Evolutionary conservation across 2,113 vertebrate genomes (phyloP), one percentile per base, ranked within the genome.

Genomic region (Donacobius atricapilla): DNA sequence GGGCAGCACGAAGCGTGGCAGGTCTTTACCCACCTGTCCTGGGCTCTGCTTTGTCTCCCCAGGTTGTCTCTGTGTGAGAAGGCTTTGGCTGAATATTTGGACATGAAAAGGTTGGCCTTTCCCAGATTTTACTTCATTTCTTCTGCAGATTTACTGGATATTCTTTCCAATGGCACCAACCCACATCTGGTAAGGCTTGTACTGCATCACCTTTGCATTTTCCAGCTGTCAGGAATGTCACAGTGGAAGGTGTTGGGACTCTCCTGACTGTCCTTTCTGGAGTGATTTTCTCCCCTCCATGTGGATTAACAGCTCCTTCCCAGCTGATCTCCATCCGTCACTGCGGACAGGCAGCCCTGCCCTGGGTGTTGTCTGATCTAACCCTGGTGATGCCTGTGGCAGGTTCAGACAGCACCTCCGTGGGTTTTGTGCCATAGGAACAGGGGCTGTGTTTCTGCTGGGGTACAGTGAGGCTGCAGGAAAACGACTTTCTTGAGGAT

Each of bases 101-200:
- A 99, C 94, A 99, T 98, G 91, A 99, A 99, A 94, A 98, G 99
- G 27, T 96, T 99, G 76, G 98, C 98, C 42, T 99, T 99, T 90
- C 99, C 99, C 48, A 98, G 99, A 24, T 99, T 99, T 97, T 99
- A 99, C 96, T 99, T 99, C 95, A 98, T 99, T 94, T 99, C 99
- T 24, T 99, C 99, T n/a, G 98, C 99, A 19, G 99, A 99, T 96
- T 97, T 99, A 64, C 93, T 99, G 94, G 99, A 99, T 96, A 99
- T 99, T 94, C 98, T 99, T 81, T 99, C 99, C 89, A 99, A 99
- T 1, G 98, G 99, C 90, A 99, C 99, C 83, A 98, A 98, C 93
- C 99, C 99, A 9, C 98, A 98, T 12, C 97, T 98, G 96, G 98
- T 98, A 96, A 98, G 97, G 45, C 27, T 78, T 27, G 37, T 17